Base-by-base conservation (phyloP, 2,113 vertebrate species). In the Alligator mississippiensis region DNA sequence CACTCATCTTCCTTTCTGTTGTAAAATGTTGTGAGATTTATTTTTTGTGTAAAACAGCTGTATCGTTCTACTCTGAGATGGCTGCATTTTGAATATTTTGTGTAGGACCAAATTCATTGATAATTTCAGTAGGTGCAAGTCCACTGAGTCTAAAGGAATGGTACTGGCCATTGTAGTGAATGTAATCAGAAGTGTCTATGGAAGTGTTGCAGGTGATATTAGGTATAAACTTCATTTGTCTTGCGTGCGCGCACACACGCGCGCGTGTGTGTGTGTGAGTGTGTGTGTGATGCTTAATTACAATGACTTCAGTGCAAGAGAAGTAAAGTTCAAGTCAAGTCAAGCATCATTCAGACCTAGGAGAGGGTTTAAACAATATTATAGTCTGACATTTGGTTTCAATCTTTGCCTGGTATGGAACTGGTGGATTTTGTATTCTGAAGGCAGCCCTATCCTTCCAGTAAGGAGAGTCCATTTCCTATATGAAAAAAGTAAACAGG, bases 311-410 rank as follows among this genome's bases (percentile, higher is more conserved):
- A 54, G 11, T 0, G 1, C 1, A 58, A 28, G 80, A 68, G 34
- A 74, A 18, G 62, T 28, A 47, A 55, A 86, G 63, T 55, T 28
- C 68, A 2, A 5, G 27, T 70, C 30, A 21, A 14, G 22, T 5
- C 9, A 1, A 28, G 18, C 4, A 1, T 4, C 0, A 0, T 54
- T 25, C 15, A 27, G 57, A 11, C 19, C 17, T 1, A 0, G 0
- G 74, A 1, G 0, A 1, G 47, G 0, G 0, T 9, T 0, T 2
- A 18, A 55, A 34, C 19, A 74, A 15, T 63, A 18, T 38, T 0
- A 0, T 3, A 62, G 21, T 70, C 64, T 5, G 2, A 62, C 5
- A 22, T 10, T 79, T 81, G 77, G 28, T 81, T 75, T 75, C 55
- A 77, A 27, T 61, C 17, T 25, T 54, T 80, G 38, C 7, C 34